phyloP scores from a whole-genome alignment of 2,888 invertebrate species.

The Drosophila subquinaria region DNA sequence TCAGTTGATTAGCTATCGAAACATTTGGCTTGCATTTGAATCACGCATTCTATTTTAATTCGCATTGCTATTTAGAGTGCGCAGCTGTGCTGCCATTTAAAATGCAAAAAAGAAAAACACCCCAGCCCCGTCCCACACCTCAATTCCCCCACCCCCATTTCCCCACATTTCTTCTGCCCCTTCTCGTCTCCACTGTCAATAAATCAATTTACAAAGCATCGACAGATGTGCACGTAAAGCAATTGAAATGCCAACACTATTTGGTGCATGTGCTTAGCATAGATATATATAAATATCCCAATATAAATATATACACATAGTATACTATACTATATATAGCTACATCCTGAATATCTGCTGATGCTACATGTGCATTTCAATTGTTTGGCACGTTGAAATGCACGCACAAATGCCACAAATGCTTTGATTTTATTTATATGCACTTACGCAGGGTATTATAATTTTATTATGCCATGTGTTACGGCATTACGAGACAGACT shows the following conservation, averaged over 20 bases:
- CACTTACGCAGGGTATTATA: conserved; percentile 22
- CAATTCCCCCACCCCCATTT: background rate
- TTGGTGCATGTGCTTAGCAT: conserved; percentile 42
- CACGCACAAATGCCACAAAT: conserved; percentile 71
- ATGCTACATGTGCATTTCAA: conserved; percentile 52
- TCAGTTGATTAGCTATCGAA: conserved; percentile 47
- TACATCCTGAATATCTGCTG: conserved; percentile 54
- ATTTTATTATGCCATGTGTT: conserved; percentile 21
- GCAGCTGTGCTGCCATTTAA: conserved; percentile 54
- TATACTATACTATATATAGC: conserved; percentile 14
- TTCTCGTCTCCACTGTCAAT: conserved; percentile 33
- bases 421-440: conserved; percentile 42
- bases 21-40: conserved; percentile 43
- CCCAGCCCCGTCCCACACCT: background rate
- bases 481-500: conserved; percentile 7
- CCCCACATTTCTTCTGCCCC: background rate
- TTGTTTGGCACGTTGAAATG: conserved; percentile 64
- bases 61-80: conserved; percentile 47
- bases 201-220: conserved; percentile 63
- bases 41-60: conserved; percentile 54
- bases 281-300: conserved; percentile 5
- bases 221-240: conserved; percentile 66
- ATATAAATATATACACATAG: conserved; percentile 5
- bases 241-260: conserved; percentile 72
- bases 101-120: conserved; percentile 17